Evolutionary conservation across 2,888 invertebrate species (phyloP), one percentile per base, ranked within the genome.

Genomic region (Lepeophtheirus nordmannii): DNA sequence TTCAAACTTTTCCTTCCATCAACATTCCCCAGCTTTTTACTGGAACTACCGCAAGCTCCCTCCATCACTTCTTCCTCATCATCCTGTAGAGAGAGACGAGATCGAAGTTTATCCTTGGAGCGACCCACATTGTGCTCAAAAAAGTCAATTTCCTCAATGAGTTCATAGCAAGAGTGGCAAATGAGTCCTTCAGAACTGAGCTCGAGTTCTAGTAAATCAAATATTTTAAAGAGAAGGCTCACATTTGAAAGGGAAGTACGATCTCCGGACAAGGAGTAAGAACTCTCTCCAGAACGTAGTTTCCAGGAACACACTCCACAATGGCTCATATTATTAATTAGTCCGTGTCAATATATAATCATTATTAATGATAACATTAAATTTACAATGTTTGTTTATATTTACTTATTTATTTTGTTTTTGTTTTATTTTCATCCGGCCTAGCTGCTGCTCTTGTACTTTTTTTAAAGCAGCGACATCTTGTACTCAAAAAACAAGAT

Each of bases 101-200:
- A 30, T 17, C 37, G n/a, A 12, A 61, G 61, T 17, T 61, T 61
- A n/a, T 22, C n/a, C 61, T 61, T 61, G 38, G 61, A 22, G 11
- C 30, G 11, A 3, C 11, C n/a, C 2, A 38, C n/a, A 38, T 37
- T 61, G 11, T 61, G 61, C 38, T 61, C 61, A 38, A 61, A 61
- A 38, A 38, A 22, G 39, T 61, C 61, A 38, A 61, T 61, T 37
- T 61, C 61, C 22, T 61, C 61, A 22, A 61, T 17, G 30, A 61
- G 12, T n/a, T 61, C 61, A 17, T n/a, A 61, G 37, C 61, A 61
- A 9, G n/a, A 11, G 11, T 61, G 61, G 8, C 61, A 61, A 30
- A 38, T 37, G 30, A 23, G 14, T 46, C 53, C 53, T 5, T 46
- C 53, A 8, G 2, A 17, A 5, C n/a, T 14, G 53, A 46, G 53